Base-by-base conservation (phyloP, 1,140 invertebrate species). In the Myzus persicae region DNA sequence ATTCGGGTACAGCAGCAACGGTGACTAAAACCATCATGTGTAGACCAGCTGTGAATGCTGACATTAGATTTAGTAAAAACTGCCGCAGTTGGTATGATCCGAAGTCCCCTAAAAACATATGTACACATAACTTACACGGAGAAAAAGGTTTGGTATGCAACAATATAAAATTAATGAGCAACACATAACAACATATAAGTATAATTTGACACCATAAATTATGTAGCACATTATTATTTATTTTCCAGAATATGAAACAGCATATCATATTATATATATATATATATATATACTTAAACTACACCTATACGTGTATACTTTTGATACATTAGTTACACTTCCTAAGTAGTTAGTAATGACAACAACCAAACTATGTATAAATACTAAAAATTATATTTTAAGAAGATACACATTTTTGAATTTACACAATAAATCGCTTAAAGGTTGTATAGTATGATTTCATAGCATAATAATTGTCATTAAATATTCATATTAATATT, bases 21-120 rank as follows among this genome's bases (percentile, higher is more conserved):
- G 97, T 97, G 6, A 97, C 96, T 48, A 98, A 94, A 0, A 97
- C 97, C 67, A 98, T 94, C 97, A 98, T 98, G 94, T 98, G 97
- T 94, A 98, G 95, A 5, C 97, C 97, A 36, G 97, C 97, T 4
- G 97, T 97, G 93, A 97, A 95, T 6, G 96, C 97, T 18, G 97
- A 96, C 42, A 98, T 94, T n/a, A 98, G 96, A 94, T 97, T 97
- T 0, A 98, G 95, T 11, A 96, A 95, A 94, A 97, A 97, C 94
- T 98, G 97, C 94, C 96, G 96, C 90, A 95, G 96, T 95, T 98
- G 97, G 94, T 98, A 98, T 94, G 96, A 96, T 44, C 97, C 97
- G 95, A 97, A 98, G 94, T 98, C 97, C 40, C 97, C 97, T 97
- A 95, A 96, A 51, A 95, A 94, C 94, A 94, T 48, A 87, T 38